Base-by-base conservation (phyloP, 92 coral and sea anemone genomes). In the Umimayanthus chanpuru region DNA sequence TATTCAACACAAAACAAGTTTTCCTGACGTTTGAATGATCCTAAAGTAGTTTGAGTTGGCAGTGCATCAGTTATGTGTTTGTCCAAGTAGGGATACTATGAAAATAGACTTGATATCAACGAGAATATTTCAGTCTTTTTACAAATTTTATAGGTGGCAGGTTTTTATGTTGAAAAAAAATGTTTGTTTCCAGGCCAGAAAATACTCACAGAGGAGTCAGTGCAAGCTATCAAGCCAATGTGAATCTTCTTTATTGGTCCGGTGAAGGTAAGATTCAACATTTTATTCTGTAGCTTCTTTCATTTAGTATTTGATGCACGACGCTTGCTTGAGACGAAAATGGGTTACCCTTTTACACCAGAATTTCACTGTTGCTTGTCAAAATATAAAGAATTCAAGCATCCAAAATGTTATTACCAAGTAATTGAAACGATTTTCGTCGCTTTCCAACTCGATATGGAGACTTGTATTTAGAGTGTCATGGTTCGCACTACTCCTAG, bases 241-340 rank as follows among this genome's bases (percentile, higher is more conserved):
- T 89, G 74, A 97, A 97, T 77, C 94, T 95, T 53, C 93, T 96
- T 41, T 96, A 96, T 91, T 96, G 99, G 98, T 95, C 96, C 28
- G 87, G 82, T 78, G 99, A 96, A 93, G 98, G 99, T 96, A 85
- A 74, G 2, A 4, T 67, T 21, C 11, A 1, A 32, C 67, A n/a
- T 67, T 88, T n/a, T 7, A 53, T 75, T 1, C 41, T 25, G 29
- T 41, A 38, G 12, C 1, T 73, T 36, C 32, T 18, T 5, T 38
- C 53, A 32, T 3, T 73, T 15, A 18, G 0, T 25, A 61, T 21
- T 61, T 61, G 68, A 53, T 15, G 58, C 16, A 12, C 12, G 20
- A 53, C 58, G 50, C 8, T 47, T 0, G 10, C 10, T 47, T 6
- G 9, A 1, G 50, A 47, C 50, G 10, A 47, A 47, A 47, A 6